Percentiles rank a stretch among this genome's conserved stretches.
Conservation (phyloP, 2,888 invertebrate genomes). For the Pediacus dermestoides region DNA sequence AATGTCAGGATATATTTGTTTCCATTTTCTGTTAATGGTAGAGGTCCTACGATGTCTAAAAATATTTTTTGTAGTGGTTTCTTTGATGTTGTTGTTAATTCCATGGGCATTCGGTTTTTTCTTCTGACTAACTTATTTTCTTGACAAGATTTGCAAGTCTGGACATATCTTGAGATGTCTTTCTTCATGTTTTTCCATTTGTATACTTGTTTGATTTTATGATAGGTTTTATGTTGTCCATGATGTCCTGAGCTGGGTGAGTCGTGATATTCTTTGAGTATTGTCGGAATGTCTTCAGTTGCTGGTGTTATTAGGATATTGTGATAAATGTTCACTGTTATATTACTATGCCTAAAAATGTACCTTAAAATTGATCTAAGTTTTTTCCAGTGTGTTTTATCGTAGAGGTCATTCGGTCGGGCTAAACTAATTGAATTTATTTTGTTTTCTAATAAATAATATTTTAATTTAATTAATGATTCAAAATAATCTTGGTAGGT, state of each 20-base stretch:
- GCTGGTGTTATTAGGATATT: constrained; percentile 4
- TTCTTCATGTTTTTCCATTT: constrained; percentile 8
- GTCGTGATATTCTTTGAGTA: constrained; percentile 10
- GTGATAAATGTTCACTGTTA: constrained; percentile 2
- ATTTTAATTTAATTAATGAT: neutral
- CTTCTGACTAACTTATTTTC: constrained; percentile 25
- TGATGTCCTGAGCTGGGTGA: constrained; percentile 1
- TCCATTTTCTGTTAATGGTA: constrained; percentile 32
- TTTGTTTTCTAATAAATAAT: neutral
- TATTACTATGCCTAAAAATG: neutral
- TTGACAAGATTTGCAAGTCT: constrained; percentile 7
- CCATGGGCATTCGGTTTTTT: constrained; percentile 29
- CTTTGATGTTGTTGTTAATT: constrained; percentile 31
- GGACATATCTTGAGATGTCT: constrained; percentile 5
- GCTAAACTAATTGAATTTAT: neutral
- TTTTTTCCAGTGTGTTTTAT: constrained; percentile 4
- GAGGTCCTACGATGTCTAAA: constrained; percentile 39
- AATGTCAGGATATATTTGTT: constrained; percentile 41
- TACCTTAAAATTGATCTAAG: constrained; percentile 2
- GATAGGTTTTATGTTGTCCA: constrained; percentile 5
- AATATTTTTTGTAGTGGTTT: constrained; percentile 33
- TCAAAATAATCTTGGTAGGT: neutral
- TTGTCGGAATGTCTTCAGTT: constrained; percentile 3
- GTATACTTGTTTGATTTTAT: constrained; percentile 5
- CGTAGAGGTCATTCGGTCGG: neutral